Percentiles rank a stretch among this genome's conserved stretches.
Conservation (phyloP, 64 coral and sea anemone species). For the Astreopora myriophthalma region DNA sequence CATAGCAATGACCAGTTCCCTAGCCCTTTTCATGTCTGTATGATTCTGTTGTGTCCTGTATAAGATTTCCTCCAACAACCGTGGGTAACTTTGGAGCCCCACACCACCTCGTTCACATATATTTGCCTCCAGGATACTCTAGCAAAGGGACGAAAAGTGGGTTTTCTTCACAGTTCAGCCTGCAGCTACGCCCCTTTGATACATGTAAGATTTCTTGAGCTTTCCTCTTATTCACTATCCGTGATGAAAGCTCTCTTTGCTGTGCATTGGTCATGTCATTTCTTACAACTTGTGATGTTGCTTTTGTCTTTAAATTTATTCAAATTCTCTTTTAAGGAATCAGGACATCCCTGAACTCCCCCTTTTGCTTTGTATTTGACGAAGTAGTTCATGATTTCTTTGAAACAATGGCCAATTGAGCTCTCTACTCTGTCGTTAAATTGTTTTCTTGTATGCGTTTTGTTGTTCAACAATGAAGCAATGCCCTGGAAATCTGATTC, state of each 20-base stretch:
- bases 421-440: neutral
- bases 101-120: neutral
- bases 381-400: neutral
- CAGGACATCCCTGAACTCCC: neutral
- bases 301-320: neutral
- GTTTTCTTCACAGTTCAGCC: conserved; percentile 7
- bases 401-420: neutral
- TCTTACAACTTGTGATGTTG: conserved; percentile 11
- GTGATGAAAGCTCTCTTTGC: neutral
- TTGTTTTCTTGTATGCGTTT: neutral
- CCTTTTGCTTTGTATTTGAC: neutral
- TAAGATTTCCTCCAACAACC: conserved; percentile 19
- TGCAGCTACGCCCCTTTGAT: neutral
- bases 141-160: neutral
- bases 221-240: neutral
- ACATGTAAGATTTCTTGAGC: conserved; percentile 8
- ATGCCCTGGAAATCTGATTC: neutral
- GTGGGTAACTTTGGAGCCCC: conserved; percentile 6
- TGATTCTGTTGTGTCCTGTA: conserved; percentile 35
- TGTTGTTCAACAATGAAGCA: neutral
- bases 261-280: conserved; percentile 20
- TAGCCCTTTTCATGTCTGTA: conserved; percentile 41
- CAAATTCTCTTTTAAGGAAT: neutral
- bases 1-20: conserved; percentile 56
- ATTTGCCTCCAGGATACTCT: neutral